A percentile compares a stretch with the other conserved stretches of the same genome.
Conservation (phyloP, 2,797 vertebrate genomes). For the Thaleichthys pacificus region DNA sequence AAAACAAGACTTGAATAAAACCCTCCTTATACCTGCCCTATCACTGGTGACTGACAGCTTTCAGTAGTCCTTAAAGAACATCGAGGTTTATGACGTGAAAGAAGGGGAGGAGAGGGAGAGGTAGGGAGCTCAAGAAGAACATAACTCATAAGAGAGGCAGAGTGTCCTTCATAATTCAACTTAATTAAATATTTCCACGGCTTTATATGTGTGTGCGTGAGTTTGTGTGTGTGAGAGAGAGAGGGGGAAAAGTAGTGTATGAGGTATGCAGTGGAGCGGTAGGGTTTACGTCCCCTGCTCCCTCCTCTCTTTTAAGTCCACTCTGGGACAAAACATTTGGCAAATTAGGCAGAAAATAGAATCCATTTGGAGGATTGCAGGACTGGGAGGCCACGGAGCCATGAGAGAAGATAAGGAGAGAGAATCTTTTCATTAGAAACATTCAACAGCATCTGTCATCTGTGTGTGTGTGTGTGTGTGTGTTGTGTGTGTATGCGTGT, state of each 20-base stretch:
- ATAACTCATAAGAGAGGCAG: background rate
- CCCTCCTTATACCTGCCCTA: too few species aligned
- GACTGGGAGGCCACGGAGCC: constrained; percentile 6
- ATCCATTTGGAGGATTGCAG: constrained; percentile 55
- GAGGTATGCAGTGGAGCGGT: background rate
- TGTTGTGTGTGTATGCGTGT: constrained; percentile 8
- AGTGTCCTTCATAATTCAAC: background rate
- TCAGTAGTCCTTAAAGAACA: too few species aligned
- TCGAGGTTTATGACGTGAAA: background rate
- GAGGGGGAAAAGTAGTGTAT: background rate
- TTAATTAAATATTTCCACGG: background rate
- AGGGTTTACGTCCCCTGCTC: constrained; percentile 15
- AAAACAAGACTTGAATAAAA: too few species aligned
- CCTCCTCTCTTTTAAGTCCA: constrained; percentile 44
- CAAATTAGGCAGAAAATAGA: constrained; percentile 73
- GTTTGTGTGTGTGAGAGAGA: background rate
- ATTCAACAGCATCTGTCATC: constrained; percentile 3
- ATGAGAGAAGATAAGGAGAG: constrained; percentile 22
- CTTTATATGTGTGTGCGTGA: background rate
- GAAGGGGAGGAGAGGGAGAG: background rate
- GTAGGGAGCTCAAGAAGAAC: background rate
- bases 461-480: constrained; percentile 13
- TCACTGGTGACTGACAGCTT: too few species aligned
- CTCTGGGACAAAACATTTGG: constrained; percentile 55
- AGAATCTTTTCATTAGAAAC: constrained; percentile 12